These are phyloP conservation scores for Leptobrachium leishanense DNA, from an alignment of 2,113 vertebrate species.

Conservation along the genomic window DNA sequence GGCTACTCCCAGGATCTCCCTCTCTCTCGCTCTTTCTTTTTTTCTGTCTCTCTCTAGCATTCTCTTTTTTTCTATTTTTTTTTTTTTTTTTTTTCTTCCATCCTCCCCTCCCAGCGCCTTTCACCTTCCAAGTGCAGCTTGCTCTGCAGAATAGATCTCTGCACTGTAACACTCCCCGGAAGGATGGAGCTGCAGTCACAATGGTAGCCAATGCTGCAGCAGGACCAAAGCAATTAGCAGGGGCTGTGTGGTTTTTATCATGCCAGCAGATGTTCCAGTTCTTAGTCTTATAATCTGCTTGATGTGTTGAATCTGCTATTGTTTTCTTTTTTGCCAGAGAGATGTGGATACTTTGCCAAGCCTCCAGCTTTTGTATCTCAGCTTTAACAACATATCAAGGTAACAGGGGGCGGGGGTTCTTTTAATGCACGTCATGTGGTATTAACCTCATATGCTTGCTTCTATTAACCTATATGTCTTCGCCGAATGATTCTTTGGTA, in stretches of 20 bases:
- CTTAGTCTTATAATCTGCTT: constrained; percentile 48
- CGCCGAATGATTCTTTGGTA: not conserved
- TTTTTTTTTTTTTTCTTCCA: too few species aligned
- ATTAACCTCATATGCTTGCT: not conserved
- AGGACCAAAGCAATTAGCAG: constrained; percentile 67
- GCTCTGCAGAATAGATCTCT: constrained; percentile 72
- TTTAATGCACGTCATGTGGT: not conserved
- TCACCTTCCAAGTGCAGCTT: constrained; percentile 66
- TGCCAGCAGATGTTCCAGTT: constrained; percentile 49
- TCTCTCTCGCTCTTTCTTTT: not conserved
- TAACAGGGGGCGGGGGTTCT: constrained; percentile 66
- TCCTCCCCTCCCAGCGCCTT: constrained; percentile 45
- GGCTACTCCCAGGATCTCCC: constrained; percentile 53
- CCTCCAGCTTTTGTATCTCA: constrained; percentile 94
- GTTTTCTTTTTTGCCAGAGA: constrained; percentile 71
- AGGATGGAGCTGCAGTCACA: constrained; percentile 62
- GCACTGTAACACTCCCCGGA: constrained; percentile 72
- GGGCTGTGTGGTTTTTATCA: constrained; percentile 37
- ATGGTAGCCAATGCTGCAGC: constrained; percentile 56
- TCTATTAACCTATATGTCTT: not conserved
- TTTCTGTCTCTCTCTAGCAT: too few species aligned
- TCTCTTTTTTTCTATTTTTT: too few species aligned
- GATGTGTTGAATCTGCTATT: constrained; percentile 58
- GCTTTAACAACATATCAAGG: constrained; percentile 95
- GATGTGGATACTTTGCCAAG: constrained; percentile 91